Evolutionary conservation across 2,797 vertebrate species (phyloP).

Genomic region (Dicrostonyx torquatus): DNA sequence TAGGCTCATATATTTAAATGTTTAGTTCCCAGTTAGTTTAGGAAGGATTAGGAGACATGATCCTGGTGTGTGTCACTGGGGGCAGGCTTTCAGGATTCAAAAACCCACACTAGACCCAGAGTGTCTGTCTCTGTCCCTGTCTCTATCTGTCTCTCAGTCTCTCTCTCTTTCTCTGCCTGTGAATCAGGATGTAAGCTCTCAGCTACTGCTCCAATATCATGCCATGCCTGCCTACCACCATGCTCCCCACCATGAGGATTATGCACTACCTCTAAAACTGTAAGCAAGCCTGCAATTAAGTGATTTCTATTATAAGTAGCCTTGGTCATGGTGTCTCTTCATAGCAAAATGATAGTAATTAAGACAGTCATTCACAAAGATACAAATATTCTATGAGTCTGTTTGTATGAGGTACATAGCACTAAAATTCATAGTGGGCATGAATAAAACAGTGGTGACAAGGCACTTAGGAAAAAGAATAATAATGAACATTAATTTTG

Average conservation of each 20-base stretch:
- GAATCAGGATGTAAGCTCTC: neutral
- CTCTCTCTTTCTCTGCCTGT: neutral
- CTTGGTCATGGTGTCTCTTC: neutral
- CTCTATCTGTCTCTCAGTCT: neutral
- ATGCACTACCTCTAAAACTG: neutral
- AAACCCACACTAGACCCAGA: neutral
- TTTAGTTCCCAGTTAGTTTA: neutral
- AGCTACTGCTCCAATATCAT: neutral
- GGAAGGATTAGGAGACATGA: neutral
- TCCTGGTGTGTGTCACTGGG: neutral
- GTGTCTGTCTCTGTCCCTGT: no score
- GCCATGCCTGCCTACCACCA: neutral
- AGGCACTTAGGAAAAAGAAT: neutral
- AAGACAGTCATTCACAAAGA: neutral
- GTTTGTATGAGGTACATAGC: neutral
- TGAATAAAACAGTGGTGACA: neutral
- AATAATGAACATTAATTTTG: neutral
- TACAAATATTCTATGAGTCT: neutral
- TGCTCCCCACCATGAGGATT: neutral
- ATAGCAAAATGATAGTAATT: neutral
- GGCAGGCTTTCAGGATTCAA: neutral
- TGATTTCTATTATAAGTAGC: neutral
- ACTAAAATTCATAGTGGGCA: neutral
- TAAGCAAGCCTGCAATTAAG: neutral
- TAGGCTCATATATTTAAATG: neutral